Evolutionary conservation across 2,797 vertebrate genomes (phyloP).

Genomic region (Hoplostethus mediterraneus): DNA sequence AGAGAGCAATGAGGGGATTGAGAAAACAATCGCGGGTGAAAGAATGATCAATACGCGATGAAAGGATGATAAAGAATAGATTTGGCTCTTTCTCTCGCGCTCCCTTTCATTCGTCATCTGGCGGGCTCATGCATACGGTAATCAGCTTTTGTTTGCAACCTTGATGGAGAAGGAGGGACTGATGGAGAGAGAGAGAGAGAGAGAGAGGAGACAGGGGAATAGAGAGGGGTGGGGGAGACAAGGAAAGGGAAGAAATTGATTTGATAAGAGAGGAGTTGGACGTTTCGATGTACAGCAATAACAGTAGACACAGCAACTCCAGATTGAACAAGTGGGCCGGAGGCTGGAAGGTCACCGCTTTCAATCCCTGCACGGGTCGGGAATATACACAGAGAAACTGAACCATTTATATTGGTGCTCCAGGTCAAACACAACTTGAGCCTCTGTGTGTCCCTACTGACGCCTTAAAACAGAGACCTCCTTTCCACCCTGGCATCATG

Average conservation of each 20-base stretch:
- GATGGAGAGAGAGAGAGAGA: neutral
- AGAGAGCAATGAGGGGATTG: constrained; percentile 30
- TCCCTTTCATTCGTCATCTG: constrained; percentile 53
- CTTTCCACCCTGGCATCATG: too few relatives aligned
- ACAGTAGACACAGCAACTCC: neutral
- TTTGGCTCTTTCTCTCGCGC: constrained; percentile 41
- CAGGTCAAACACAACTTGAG: constrained; percentile 26
- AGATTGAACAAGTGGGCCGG: constrained; percentile 1
- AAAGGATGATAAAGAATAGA: constrained; percentile 44
- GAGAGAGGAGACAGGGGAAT: neutral
- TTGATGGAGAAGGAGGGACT: constrained; percentile 41
- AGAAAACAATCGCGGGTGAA: constrained; percentile 55
- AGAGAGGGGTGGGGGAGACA: neutral
- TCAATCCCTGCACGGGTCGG: neutral
- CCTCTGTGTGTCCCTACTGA: neutral
- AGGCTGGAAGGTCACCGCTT: constrained; percentile 36
- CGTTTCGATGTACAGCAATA: constrained; percentile 18
- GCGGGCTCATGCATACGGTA: constrained; percentile 61
- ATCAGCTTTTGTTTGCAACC: constrained; percentile 58
- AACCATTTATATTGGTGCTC: constrained; percentile 3
- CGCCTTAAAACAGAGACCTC: too few relatives aligned
- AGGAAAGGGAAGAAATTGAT: constrained; percentile 6
- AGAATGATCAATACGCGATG: constrained; percentile 58
- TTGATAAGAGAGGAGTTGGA: neutral
- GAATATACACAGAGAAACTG: constrained; percentile 18